Base-by-base conservation (phyloP, 2,113 vertebrate genomes). In the Hippocampus mohnikei region DNA sequence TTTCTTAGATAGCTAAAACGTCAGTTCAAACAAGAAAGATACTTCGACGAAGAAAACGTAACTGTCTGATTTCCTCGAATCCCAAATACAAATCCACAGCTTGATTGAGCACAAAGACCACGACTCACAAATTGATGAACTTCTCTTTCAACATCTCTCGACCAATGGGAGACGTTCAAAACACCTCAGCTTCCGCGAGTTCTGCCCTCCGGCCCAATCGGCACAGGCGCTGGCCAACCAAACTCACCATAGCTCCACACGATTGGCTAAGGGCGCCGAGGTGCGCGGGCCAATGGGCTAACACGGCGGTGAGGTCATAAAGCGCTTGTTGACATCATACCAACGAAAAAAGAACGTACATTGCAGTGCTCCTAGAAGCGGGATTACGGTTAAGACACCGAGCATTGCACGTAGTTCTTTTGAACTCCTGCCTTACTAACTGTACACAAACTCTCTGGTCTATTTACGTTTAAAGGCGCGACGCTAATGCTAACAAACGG, bases 301-400 rank as follows among this genome's bases (percentile, higher is more conserved):
- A 78, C 78, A 85, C 70, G 75, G 76, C 50, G 89, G 81, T 92
- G 91, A 93, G 88, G 91, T 93, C 87, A 92, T 91, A 70, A 76
- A 71, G 74, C 87, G 90, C 91, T 91, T 93, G 92, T 93, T 94
- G 91, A 92, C 90, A 93, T 91, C 92, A 94, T 81, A 81, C 86
- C 76, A 90, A 90, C 86, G 89, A 88, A 85, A 90, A 90, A 81
- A 88, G 83, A 85, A 82, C 78, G 74, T 78, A 42, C 85, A 86
- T 83, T 86, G 84, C 88, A 69, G 86, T 83, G 65, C 86, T 78
- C 71, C 80, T n/a, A 81, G 88, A 78, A 6, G 60, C 62, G 64
- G 82, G 81, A 88, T 86, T 87, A 77, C 72, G 70, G 79, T n/a
- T 80, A 62, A 37, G 33, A 33, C 58, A 29, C 13, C 16, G 23